Conservation (phyloP, 2,113 vertebrate species). For the Eptesicus fuscus region DNA sequence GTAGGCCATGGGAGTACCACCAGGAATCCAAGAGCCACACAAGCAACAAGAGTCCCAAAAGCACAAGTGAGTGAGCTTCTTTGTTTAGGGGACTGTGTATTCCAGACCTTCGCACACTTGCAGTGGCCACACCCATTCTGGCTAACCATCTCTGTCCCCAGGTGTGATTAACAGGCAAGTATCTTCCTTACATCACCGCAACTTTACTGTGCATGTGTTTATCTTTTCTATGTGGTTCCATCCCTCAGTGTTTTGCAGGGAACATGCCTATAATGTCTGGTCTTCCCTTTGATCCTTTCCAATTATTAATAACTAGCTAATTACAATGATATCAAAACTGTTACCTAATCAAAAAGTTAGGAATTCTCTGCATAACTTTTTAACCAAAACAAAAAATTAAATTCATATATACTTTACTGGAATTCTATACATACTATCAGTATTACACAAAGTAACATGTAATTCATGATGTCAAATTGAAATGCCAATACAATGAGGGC, state of each 20-base stretch:
- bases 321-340: not conserved
- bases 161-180: not conserved
- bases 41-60: not conserved
- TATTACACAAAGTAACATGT: not conserved
- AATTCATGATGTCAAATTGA: not conserved
- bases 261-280: not conserved
- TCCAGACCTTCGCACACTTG: not conserved
- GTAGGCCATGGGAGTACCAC: not conserved
- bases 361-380: not conserved
- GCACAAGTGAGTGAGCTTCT: not conserved
- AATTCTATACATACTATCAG: not conserved
- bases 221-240: not conserved
- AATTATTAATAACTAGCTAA: not conserved
- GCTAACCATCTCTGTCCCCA: not conserved
- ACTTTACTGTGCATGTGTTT: not conserved
- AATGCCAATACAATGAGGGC: not conserved
- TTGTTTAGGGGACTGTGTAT: not conserved
- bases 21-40: not conserved
- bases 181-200: not conserved
- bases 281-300: not conserved
- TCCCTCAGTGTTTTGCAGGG: not conserved
- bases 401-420: not conserved
- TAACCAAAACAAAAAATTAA: not conserved
- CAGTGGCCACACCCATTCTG: not conserved
- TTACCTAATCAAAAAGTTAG: conserved; percentile 2